phyloP scores from a whole-genome alignment of 2,113 vertebrate genomes.

The Microcebus ravelobensis region DNA sequence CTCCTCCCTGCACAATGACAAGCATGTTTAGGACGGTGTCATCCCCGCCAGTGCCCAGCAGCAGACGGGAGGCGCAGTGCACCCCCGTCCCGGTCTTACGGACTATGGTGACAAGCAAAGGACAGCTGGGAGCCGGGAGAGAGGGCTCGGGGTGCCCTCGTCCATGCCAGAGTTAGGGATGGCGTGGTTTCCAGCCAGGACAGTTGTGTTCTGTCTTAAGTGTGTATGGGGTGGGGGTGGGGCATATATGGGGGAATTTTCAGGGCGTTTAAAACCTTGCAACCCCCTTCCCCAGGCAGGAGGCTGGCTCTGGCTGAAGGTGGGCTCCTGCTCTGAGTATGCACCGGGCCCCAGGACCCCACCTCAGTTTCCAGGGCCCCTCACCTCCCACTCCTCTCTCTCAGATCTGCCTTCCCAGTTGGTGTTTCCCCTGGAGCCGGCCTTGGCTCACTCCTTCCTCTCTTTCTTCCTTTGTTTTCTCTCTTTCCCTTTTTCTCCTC shows the following conservation, averaged over 20 bases:
- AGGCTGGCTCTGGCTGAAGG: not conserved
- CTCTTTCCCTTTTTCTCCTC: not conserved
- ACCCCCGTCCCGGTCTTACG: no score
- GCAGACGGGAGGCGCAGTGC: not conserved
- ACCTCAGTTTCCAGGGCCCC: not conserved
- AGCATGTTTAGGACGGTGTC: not conserved
- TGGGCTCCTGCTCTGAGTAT: not conserved
- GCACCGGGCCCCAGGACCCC: not conserved
- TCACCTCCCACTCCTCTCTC: not conserved
- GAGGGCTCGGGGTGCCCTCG: not conserved
- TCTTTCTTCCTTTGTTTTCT: not conserved
- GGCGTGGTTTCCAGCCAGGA: not conserved
- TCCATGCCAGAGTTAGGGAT: not conserved
- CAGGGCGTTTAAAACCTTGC: not conserved
- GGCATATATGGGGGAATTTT: not conserved
- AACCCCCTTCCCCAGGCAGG: no score
- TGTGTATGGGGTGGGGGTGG: not conserved
- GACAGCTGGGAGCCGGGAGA: no score
- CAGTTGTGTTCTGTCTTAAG: not conserved
- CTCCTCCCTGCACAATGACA: not conserved
- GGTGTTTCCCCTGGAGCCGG: rapidly evolving
- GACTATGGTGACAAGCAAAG: no score
- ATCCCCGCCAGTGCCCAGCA: not conserved
- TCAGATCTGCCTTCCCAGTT: not conserved
- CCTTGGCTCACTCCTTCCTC: not conserved